These are phyloP conservation scores for Molossus alvarezi DNA, from an alignment of 2,797 vertebrate species.

Conservation along the genomic window DNA sequence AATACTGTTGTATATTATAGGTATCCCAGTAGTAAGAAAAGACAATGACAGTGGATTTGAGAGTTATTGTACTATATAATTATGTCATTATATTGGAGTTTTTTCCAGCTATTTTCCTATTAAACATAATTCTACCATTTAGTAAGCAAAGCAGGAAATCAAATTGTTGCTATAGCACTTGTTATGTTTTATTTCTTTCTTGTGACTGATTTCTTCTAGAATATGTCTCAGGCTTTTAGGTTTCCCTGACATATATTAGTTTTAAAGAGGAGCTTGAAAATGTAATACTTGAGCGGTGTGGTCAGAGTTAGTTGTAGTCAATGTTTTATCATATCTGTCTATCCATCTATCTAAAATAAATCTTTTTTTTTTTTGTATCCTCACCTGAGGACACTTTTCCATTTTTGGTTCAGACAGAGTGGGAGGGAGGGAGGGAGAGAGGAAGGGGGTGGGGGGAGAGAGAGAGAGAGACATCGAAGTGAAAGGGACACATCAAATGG, in stretches of 20 bases:
- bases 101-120: constrained; percentile 73
- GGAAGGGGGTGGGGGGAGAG: too few relatives aligned
- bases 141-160: constrained; percentile 79
- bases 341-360: background rate
- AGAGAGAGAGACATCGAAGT: too few relatives aligned
- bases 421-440: too few relatives aligned
- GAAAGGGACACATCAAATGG: too few relatives aligned
- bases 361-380: background rate
- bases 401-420: too few relatives aligned
- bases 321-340: background rate
- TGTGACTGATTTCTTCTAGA: constrained; percentile 66
- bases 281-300: background rate
- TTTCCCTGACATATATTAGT: background rate
- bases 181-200: constrained; percentile 69
- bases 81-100: constrained; percentile 77
- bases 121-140: constrained; percentile 80
- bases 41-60: constrained; percentile 60
- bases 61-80: constrained; percentile 73
- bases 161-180: constrained; percentile 58
- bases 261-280: constrained; percentile 48
- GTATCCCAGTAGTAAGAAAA: constrained; percentile 51
- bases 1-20: constrained; percentile 39
- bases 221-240: constrained; percentile 25
- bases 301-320: background rate
- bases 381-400: too few relatives aligned